phyloP scores from a whole-genome alignment of 2,113 vertebrate genomes.

The Campylomormyrus tamandua region DNA sequence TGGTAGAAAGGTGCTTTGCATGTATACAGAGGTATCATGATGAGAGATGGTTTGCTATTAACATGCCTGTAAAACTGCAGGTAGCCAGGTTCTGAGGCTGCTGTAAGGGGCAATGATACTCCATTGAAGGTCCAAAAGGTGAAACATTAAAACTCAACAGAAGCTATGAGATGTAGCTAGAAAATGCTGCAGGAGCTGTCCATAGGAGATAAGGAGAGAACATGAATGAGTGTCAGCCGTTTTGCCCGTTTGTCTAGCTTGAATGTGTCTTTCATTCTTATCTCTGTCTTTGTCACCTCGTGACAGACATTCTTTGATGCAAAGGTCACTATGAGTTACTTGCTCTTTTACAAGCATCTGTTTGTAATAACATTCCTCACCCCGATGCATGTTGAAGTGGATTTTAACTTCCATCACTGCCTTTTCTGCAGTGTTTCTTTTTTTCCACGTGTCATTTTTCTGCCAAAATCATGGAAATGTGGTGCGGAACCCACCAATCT shows the following conservation, averaged over 20 bases:
- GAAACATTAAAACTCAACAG: not conserved
- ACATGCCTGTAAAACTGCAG: not conserved
- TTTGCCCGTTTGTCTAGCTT: not conserved
- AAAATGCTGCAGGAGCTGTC: not conserved
- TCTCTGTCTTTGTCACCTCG: not conserved
- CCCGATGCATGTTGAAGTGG: not conserved
- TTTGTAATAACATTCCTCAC: not conserved
- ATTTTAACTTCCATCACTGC: not conserved
- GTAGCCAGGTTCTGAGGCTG: not conserved
- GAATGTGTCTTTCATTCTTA: not conserved
- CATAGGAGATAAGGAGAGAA: not conserved
- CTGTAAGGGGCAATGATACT: not conserved
- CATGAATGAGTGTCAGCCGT: not conserved
- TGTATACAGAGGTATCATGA: not conserved
- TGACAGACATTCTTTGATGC: not conserved
- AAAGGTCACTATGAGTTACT: not conserved
- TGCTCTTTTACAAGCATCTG: not conserved
- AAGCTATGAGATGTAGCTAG: not conserved
- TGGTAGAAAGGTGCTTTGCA: not conserved
- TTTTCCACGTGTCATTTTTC: not conserved
- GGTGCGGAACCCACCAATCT: not conserved
- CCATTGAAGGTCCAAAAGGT: not conserved
- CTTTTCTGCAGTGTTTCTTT: not conserved
- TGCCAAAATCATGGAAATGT: not conserved
- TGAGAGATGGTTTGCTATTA: not conserved